A percentile compares a stretch with the other conserved stretches of the same genome.
phyloP scores from a whole-genome alignment of 2,113 vertebrate species.

The Mesembrinibis cayennensis region DNA sequence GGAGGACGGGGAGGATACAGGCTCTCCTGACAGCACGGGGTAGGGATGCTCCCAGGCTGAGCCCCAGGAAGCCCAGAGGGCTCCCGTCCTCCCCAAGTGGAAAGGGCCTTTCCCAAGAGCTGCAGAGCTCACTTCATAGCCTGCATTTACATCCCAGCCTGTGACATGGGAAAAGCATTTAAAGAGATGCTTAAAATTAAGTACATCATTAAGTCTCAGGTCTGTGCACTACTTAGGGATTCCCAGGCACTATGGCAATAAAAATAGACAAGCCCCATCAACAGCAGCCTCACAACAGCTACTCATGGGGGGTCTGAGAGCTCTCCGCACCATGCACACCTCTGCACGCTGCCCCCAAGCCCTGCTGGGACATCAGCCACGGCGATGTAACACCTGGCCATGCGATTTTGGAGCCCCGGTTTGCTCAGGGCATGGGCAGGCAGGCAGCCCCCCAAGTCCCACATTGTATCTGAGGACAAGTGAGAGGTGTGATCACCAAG shows the following conservation, averaged over 20 bases:
- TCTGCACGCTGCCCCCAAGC: not conserved
- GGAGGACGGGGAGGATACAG: accelerated
- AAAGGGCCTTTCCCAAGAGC: not conserved
- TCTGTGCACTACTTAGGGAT: not conserved
- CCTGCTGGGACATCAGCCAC: not conserved
- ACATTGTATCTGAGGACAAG: not conserved
- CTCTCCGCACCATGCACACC: not conserved
- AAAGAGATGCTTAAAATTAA: constrained; percentile 11
- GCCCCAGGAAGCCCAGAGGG: not conserved
- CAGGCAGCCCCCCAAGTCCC: not conserved
- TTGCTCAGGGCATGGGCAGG: accelerated
- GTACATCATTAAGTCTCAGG: not conserved
- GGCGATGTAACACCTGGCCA: not conserved
- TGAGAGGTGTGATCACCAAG: not conserved
- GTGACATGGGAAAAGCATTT: not conserved
- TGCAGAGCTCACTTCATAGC: not conserved
- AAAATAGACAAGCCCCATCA: not conserved
- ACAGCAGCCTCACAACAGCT: not conserved
- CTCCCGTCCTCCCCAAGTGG: accelerated
- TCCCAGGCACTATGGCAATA: not conserved
- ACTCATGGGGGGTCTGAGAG: not conserved
- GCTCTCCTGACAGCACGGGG: not conserved
- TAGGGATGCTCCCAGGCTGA: not conserved
- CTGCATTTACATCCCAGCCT: not conserved
- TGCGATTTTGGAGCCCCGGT: accelerated